Evolutionary conservation across 1,140 invertebrate genomes (phyloP), one percentile per base, ranked within the genome.

Genomic region (Tetramorium simillimum): DNA sequence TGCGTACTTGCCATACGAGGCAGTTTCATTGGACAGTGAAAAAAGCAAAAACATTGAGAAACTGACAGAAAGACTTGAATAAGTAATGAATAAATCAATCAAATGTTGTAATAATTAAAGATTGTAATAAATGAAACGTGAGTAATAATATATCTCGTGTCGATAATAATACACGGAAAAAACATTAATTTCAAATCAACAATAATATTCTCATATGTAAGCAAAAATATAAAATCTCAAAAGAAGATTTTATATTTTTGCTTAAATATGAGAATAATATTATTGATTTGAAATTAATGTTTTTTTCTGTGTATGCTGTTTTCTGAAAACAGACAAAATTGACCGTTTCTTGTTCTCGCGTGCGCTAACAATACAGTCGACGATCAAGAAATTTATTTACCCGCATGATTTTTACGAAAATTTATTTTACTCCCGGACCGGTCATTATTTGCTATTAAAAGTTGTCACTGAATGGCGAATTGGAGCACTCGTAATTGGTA

Each of bases 401-500:
- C 51, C 49, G 51, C 51, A 69, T 24, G 24, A 51, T 80, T 67
- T 67, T 80, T 37, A 28, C 16, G 33, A 6, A 56, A 72, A 82
- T 82, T 58, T 72, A 82, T 82, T 82, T 73, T 73, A 46, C 18
- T 28, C 33, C 46, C 37, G 21, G 43, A 33, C 78, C 37, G 16
- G 16, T 82, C 18, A 72, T 82, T 82, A 82, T 28, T 72, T 53
- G 51, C 72, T 37, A 82, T 72, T 72, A 82, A 21, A 72, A 56
- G 51, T 51, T 82, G 80, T 82, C 80, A 73, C 18, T 73, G 40
- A 37, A 46, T 65, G 67, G 67, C 21, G 51, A 82, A 82, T 58
- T 82, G 80, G 80, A 73, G 51, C 67, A 24, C 37, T 24, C 24
- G 37, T 82, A 82, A 82, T 82, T 73, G 67, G 51, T 21, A 82